phyloP scores from a whole-genome alignment of 2,113 vertebrate genomes.

The Nesospiza acunhae region DNA sequence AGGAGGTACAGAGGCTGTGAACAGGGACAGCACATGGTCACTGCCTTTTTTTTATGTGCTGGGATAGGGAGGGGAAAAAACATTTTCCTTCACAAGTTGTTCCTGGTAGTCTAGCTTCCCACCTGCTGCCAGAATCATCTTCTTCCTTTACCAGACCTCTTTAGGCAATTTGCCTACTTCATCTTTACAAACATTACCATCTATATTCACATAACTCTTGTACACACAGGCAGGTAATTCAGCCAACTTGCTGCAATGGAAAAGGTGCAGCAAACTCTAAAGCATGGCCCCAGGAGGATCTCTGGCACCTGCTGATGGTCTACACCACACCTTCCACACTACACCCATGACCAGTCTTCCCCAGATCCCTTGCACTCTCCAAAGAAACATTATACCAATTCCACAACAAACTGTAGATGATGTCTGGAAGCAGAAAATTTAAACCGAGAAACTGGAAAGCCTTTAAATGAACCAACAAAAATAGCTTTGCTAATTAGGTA shows the following conservation, averaged over 20 bases:
- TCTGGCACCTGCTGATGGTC: background rate
- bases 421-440: background rate
- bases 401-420: background rate
- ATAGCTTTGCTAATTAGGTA: background rate
- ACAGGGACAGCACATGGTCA: background rate
- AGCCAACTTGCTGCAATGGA: background rate
- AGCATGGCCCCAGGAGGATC: background rate
- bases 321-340: background rate
- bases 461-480: background rate
- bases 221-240: background rate
- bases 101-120: background rate
- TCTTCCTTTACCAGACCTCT: background rate
- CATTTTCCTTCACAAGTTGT: background rate
- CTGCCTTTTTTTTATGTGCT: background rate
- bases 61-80: background rate
- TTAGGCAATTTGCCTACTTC: background rate
- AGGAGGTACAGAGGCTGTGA: background rate
- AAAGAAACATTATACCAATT: background rate
- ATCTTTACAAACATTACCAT: background rate
- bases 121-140: background rate
- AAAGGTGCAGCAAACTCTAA: background rate
- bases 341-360: background rate
- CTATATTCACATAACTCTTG: background rate
- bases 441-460: background rate
- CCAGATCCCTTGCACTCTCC: background rate